These are phyloP conservation scores for Tamias sibiricus DNA, from an alignment of 2,113 vertebrate species.

Conservation along the genomic window DNA sequence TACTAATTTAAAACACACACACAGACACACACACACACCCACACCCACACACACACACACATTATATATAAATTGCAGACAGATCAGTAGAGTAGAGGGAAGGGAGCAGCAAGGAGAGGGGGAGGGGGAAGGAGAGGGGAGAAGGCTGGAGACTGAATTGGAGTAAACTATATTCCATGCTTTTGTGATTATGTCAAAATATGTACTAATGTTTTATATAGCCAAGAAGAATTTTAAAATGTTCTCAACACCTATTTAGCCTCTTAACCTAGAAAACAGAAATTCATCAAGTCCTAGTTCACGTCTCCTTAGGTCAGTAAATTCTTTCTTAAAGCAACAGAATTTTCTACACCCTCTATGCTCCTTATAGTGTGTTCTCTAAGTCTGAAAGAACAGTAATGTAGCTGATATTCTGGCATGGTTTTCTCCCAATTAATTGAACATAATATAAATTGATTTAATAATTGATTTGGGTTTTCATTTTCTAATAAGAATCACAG, in stretches of 20 bases:
- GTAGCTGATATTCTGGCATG: neutral
- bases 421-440: neutral
- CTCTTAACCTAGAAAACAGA: neutral
- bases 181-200: too few species aligned
- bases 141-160: too few species aligned
- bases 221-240: too few species aligned
- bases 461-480: neutral
- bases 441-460: neutral
- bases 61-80: too few species aligned
- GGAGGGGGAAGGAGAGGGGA: too few species aligned
- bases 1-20: too few species aligned
- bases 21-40: too few species aligned
- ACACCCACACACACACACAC: too few species aligned
- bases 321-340: neutral
- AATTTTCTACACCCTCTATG: neutral
- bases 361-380: neutral
- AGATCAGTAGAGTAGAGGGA: too few species aligned
- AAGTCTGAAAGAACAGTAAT: neutral
- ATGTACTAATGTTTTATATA: too few species aligned
- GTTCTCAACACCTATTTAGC: neutral
- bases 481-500: neutral
- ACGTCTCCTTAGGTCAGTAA: neutral
- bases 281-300: neutral
- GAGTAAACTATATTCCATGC: too few species aligned
- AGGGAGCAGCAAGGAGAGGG: too few species aligned